Evolutionary conservation across 2,797 vertebrate species (phyloP), one percentile per base, ranked within the genome.

Genomic region (Microtus californicus): DNA sequence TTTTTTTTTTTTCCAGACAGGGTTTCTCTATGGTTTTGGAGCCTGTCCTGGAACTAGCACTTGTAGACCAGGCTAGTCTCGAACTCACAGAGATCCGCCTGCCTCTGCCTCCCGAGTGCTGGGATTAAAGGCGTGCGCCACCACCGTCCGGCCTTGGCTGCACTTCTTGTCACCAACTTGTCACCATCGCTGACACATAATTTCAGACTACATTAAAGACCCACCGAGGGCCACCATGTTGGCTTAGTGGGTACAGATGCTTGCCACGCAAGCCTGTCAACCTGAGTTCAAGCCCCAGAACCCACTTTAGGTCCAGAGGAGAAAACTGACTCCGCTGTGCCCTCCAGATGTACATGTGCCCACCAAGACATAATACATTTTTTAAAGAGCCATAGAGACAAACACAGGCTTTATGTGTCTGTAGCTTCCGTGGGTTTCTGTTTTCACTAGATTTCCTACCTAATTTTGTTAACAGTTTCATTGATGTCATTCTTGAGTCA

Each of bases 401-500:
- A 71, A 17, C 51, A 37, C 10, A 86, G 45, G 65, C 48, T 54
- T 29, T 69, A 67, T 27, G 43, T 51, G 43, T 86, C 82, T 54
- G 65, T 54, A 45, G 34, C 51, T 86, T 86, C 31, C 67, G 61
- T 21, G 69, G 65, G 23, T 71, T 87, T 87, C 34, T 85, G 63
- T 23, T 71, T 37, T 71, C 65, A 54, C 23, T 87, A 48, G 83
- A 71, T 71, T 71, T 87, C 25, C 43, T 73, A 56, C 54, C n/a
- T 73, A 71, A 71, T 87, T 87, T 73, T 34, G 25, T 48, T 54
- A 65, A 56, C 59, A 77, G 82, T 77, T 80, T 65, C 80, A 85
- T 45, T 67, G 54, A 76, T 23, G 51, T 76, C 25, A 34, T 56
- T 40, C 96, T 81, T 90, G 85, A 88, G 80, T 96, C 90, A 90